Percentiles rank a stretch among this genome's conserved stretches.
phyloP scores from a whole-genome alignment of 1,140 invertebrate species.

The Melitaea cinxia region DNA sequence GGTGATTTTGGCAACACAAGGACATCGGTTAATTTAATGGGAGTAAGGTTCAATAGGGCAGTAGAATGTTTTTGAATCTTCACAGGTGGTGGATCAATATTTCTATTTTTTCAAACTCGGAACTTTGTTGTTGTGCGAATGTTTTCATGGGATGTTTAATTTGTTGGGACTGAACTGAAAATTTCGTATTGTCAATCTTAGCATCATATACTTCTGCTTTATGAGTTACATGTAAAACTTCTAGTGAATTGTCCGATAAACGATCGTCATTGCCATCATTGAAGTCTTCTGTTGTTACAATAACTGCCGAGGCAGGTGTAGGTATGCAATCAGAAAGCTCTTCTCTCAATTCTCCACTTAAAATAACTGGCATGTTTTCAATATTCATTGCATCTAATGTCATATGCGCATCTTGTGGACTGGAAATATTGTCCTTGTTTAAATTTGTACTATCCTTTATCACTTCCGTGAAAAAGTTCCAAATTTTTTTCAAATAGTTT shows the following conservation, averaged over 20 bases:
- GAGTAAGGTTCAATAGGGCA: background rate
- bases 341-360: slow-evolving; percentile 8
- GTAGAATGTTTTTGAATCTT: slow-evolving; percentile 4
- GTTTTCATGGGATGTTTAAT: no score
- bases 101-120: slow-evolving; percentile 11
- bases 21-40: slow-evolving; percentile 21
- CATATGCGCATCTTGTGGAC: no score
- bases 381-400: no score
- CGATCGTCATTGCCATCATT: background rate
- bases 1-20: slow-evolving; percentile 22
- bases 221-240: slow-evolving; percentile 7
- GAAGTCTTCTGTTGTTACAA: no score
- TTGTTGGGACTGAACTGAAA: background rate
- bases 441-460: background rate
- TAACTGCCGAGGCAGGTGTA: background rate
- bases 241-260: slow-evolving; percentile 1
- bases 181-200: background rate
- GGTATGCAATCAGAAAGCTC: slow-evolving; percentile 7
- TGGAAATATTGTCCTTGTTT: no score
- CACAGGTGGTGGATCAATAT: background rate
- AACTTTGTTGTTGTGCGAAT: background rate
- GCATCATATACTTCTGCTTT: slow-evolving; percentile 13
- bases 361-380: background rate
- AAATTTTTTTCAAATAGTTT: slow-evolving; percentile 14
- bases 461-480: slow-evolving; percentile 15